Conservation (phyloP, 2,113 vertebrate species). For the Alethe diademata region DNA sequence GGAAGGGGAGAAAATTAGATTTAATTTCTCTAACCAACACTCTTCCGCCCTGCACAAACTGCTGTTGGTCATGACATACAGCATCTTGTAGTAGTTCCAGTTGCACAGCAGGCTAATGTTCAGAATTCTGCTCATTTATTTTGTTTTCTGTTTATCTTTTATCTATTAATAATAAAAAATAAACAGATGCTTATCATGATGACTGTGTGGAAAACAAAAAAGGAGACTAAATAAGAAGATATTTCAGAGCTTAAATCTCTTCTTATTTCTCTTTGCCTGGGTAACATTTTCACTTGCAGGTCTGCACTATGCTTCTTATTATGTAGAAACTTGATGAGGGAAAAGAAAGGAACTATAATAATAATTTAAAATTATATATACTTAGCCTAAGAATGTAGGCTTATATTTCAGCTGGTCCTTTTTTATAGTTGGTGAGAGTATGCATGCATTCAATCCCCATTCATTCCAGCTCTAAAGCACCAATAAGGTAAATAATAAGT, state of each 20-base stretch:
- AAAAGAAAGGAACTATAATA: not conserved
- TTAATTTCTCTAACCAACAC: not conserved
- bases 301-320: not conserved
- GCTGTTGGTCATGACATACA: not conserved
- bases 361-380: not conserved
- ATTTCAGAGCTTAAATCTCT: not conserved
- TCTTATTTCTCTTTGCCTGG: not conserved
- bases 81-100: not conserved
- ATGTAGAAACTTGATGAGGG: not conserved
- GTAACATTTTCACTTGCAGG: not conserved
- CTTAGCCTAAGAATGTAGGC: fast-evolving
- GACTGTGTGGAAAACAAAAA: not conserved
- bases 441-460: not conserved
- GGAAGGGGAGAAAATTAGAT: fast-evolving
- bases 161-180: not conserved
- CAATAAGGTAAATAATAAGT: not conserved
- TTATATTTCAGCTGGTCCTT: not conserved
- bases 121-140: not conserved
- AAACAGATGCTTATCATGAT: not conserved
- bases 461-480: not conserved
- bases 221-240: not conserved
- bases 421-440: not conserved
- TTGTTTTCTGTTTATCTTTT: not conserved
- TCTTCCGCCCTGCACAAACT: not conserved
- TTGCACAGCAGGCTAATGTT: not conserved